phyloP scores from a whole-genome alignment of 2,888 invertebrate genomes.

The Nezara viridula region DNA sequence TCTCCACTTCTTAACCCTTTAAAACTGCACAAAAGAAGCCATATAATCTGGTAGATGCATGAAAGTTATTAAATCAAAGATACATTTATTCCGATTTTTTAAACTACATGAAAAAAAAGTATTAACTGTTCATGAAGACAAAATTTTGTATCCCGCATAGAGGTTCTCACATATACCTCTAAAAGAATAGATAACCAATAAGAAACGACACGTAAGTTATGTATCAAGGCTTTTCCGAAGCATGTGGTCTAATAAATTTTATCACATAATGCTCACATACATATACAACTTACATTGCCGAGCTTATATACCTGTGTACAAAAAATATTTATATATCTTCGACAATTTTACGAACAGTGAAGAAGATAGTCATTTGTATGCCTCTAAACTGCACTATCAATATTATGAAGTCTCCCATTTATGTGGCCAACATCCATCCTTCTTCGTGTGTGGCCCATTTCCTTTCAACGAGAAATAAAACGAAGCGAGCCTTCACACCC shows the following conservation, averaged over 20 bases:
- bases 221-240: background rate
- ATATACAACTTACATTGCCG: too few species aligned
- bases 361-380: background rate
- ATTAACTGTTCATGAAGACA: background rate
- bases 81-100: too few species aligned
- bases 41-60: too few species aligned
- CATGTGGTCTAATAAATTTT: background rate
- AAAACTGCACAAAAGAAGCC: too few species aligned
- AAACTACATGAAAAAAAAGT: too few species aligned
- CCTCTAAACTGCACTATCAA: background rate
- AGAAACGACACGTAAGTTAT: too few species aligned
- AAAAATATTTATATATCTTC: too few species aligned
- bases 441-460: background rate
- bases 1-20: too few species aligned
- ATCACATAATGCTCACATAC: too few species aligned
- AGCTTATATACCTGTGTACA: too few species aligned
- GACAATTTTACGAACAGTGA: background rate
- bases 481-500: background rate
- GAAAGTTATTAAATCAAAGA: too few species aligned
- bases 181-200: too few species aligned
- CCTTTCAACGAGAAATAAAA: background rate
- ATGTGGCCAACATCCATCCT: background rate
- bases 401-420: background rate
- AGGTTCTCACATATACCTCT: background rate
- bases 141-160: background rate